Evolutionary conservation across 2,113 vertebrate genomes (phyloP), one percentile per base, ranked within the genome.

Genomic region (Eulemur rufifrons): DNA sequence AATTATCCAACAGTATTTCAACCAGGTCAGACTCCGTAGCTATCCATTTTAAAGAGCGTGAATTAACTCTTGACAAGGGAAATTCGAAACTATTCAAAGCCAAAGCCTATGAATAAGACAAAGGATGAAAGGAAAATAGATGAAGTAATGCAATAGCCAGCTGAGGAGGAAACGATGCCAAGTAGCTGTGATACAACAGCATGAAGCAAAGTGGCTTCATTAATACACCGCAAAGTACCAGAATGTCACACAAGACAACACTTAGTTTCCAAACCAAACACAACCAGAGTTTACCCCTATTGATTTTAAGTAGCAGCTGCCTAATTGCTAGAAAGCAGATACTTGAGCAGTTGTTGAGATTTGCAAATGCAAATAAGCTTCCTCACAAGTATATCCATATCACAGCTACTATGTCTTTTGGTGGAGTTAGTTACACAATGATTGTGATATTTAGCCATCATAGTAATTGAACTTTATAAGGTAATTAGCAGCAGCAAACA

Each of bases 251-350:
- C 54, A 95, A 96, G 95, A 95, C 63, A 89, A 71, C 77, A 88
- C 95, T 97, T 64, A 68, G 71, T 88, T 96, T 95, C 94, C 81
- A 97, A 95, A 97, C 94, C 83, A 96, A 96, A 97, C 76, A 34
- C 90, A 94, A 95, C 93, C 89, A 94, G 97, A 97, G 83, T 96
- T 98, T 96, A 84, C 91, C 89, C 94, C 94, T 98, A 81, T 85
- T 97, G n/a, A 92, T 97, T 97, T 98, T 90, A 73, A 97, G 83
- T 78, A 96, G 96, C 97, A 98, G 93, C 89, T 95, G 97, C 87
- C 81, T 95, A 89, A 96, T 34, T 97, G 87, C 94, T 94, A 86
- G 21, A 93, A 93, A 94, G 93, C 71, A 98, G 95, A 86, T 77
- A 96, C 0, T 91, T 61, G 64, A 97, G 88, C 73, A 95, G 94